Conservation (phyloP, 2,113 vertebrate genomes). For the Psammodynastes pulverulentus region DNA sequence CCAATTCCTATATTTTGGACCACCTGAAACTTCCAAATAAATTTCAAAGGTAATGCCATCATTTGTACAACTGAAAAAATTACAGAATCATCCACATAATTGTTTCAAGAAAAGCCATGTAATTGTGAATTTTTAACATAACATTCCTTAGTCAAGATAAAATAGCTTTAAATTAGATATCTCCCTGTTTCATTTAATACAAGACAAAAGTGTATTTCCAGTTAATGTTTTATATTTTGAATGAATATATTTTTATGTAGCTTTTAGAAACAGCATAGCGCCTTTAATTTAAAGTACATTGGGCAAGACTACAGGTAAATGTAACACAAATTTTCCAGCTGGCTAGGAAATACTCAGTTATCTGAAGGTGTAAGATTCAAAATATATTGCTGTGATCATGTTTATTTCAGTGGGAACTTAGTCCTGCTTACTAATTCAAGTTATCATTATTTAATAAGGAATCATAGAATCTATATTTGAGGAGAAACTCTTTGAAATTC, state of each 20-base stretch:
- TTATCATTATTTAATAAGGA: neutral
- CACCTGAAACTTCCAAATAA: neutral
- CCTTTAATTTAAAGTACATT: neutral
- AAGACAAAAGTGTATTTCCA: neutral
- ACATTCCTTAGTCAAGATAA: neutral
- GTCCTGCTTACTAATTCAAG: neutral
- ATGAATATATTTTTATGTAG: neutral
- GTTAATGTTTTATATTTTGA: neutral
- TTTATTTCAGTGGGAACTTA: neutral
- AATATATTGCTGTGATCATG: neutral
- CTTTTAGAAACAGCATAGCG: neutral
- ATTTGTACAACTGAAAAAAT: neutral
- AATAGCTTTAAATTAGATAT: neutral
- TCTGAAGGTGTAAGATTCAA: neutral
- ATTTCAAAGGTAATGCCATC: neutral
- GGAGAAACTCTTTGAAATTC: neutral
- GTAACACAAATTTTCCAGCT: neutral
- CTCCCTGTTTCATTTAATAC: neutral
- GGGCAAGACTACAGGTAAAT: neutral
- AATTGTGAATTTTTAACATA: neutral
- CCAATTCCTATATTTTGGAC: neutral
- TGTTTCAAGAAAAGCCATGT: neutral
- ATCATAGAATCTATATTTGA: neutral
- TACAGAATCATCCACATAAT: neutral
- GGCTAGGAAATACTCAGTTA: neutral